phyloP scores from a whole-genome alignment of 2,113 vertebrate species.

The Scatophagus argus region DNA sequence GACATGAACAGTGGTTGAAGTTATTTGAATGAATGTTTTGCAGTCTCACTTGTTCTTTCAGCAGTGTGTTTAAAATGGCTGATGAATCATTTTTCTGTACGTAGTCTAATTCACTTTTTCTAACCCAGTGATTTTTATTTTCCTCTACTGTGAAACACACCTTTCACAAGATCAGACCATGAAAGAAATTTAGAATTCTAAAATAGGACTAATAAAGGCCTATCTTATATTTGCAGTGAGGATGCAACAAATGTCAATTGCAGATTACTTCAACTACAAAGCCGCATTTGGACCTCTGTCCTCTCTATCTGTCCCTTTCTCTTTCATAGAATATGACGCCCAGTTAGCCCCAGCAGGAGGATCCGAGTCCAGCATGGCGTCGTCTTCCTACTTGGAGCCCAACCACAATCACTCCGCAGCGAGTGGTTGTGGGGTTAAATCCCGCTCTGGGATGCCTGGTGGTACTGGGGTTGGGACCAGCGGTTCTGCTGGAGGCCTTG shows the following conservation, averaged over 20 bases:
- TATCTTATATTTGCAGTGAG: not conserved
- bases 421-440: constrained; percentile 90
- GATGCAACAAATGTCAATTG: not conserved
- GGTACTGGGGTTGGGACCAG: constrained; percentile 76
- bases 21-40: not conserved
- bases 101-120: not conserved
- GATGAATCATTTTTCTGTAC: not conserved
- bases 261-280: not conserved
- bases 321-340: constrained; percentile 94
- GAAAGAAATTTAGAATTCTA: too few species aligned
- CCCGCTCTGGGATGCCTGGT: constrained; percentile 85
- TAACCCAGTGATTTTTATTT: not conserved
- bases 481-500: constrained; percentile 88
- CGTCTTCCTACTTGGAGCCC: constrained; percentile 97
- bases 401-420: constrained; percentile 91
- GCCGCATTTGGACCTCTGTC: not conserved
- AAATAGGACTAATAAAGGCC: too few species aligned
- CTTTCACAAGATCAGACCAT: not conserved
- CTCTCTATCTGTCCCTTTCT: not conserved
- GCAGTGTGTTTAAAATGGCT: not conserved
- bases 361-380: constrained; percentile 92
- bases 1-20: not conserved
- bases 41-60: not conserved
- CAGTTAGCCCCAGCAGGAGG: constrained; percentile 92
- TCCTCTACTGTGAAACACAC: not conserved